Base-by-base conservation (phyloP, 2,888 invertebrate species). In the Drosophila hawaiiensis region DNA sequence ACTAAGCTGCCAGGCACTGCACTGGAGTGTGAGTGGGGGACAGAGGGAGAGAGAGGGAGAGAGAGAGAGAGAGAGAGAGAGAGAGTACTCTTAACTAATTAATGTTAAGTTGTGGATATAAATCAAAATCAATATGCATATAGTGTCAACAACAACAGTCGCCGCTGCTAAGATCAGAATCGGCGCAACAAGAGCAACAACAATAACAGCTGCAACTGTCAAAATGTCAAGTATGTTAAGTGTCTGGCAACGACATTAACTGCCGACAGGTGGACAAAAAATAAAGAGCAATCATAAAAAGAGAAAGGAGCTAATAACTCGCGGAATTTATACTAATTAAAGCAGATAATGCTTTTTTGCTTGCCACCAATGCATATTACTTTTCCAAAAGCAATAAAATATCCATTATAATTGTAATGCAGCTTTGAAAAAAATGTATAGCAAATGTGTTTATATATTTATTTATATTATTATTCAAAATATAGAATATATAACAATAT, bases 11-110 rank as follows among this genome's bases (percentile, higher is more conserved):
- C 54, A 47, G 28, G 33, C 39, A 54, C 12, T 19, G 29, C 25
- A 12, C 14, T 28, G n/a, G 25, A 9, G 16, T 12, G 25, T 35
- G 29, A 7, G 29, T 9, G 22, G 35, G 25, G 12, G 33, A 33
- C 4, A 33, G 14, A 14, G 35, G n/a, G n/a, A n/a, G n/a, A n/a
- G n/a, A n/a, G n/a, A n/a, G n/a, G n/a, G n/a, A n/a, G n/a, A 35
- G 14, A n/a, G 33, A 33, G 2, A 22, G 14, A 14, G 35, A 35
- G 14, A 35, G 35, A 14, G 53, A 31, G 22, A 19, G n/a, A 4
- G 33, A 35, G 22, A 12, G 25, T 35, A 62, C 65, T 61, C 66
- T 78, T 62, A 82, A 62, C 78, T 78, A 72, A 78, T 78, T 77
- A 78, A 61, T 50, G 49, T 69, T 58, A 76, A 53, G 59, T 69